phyloP scores from a whole-genome alignment of 37 sponge, comb jelly and placozoan species.

The Theonella swinhoei region DNA sequence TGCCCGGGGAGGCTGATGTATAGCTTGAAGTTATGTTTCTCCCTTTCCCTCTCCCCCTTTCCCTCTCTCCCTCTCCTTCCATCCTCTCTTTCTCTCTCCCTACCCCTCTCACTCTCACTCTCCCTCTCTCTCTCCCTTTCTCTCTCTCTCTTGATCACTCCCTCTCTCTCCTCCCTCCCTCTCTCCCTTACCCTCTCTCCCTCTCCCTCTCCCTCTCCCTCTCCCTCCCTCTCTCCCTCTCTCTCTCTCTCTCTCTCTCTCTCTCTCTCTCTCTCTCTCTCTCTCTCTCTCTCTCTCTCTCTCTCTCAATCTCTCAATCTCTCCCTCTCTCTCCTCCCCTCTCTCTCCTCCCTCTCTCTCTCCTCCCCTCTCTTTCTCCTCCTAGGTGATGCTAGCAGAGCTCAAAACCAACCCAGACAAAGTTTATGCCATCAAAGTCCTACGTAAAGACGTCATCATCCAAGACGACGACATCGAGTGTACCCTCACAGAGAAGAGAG shows the following conservation, averaged over 20 bases:
- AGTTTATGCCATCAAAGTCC: constrained; percentile 95
- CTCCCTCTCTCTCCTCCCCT: not conserved
- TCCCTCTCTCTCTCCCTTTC: too few species aligned
- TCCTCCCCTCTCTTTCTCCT: not conserved
- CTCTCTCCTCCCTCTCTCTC: not conserved
- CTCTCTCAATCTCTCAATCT: not conserved
- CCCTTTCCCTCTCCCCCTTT: too few species aligned
- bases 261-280: not conserved
- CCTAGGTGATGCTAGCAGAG: constrained; percentile 94
- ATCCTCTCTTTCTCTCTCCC: too few species aligned
- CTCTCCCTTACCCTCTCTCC: not conserved
- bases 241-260: not conserved
- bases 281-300: not conserved
- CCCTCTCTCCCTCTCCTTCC: too few species aligned
- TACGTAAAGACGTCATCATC: constrained; percentile 86
- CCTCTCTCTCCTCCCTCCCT: not conserved
- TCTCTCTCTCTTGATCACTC: too few species aligned
- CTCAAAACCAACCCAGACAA: constrained; percentile 58
- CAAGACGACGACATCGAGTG: constrained; percentile 96
- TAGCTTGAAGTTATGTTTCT: too few species aligned
- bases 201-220: not conserved
- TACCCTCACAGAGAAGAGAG: constrained; percentile 95
- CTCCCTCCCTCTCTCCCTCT: not conserved
- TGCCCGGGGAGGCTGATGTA: too few species aligned
- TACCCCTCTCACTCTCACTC: too few species aligned